Evolutionary conservation across 2,888 invertebrate species (phyloP), one percentile per base, ranked within the genome.

Genomic region (Teinopalpus imperialis): DNA sequence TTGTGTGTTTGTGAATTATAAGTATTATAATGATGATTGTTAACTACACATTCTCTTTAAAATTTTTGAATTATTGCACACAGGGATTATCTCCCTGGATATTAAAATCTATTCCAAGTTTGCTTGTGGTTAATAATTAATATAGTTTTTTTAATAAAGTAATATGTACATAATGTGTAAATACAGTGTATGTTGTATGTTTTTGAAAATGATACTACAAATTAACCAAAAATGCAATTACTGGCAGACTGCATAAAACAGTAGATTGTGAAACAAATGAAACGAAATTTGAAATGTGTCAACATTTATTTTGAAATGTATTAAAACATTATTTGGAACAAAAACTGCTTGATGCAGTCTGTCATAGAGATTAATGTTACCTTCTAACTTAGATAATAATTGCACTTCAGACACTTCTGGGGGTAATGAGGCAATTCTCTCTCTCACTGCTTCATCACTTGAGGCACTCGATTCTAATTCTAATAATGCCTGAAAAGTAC

Each of bases 381-480:
- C 95, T 91, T 94, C 93, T 61, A 98, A 89, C 90, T 97, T 97
- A 56, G 94, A 91, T 47, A 98, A 91, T 66, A 95, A 91, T 57
- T 94, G 92, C 2, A 97, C 92, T 91, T 98, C 98, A 0, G 98
- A 98, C 1, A 98, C 97, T 89, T 98, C 97, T 35, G 95, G 95
- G 0, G 98, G 98, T 40, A 98, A 90, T 46, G 95, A 96, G 0
- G 98, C 97, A 58, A 98, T 98, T 69, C 95, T 93, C 75, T 98
- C 97, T 54, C 98, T 89, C 1, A 98, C 96, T 0, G 93, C 92
- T 52, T 97, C 98, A 90, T 98, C 98, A 62, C 97, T 96, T 0
- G 98, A 98, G 1, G 98, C 98, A 48, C 97, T 96, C 66, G 96
- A 97, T 78, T 98, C 98, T 63, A 98, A 88, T 60, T 96, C 96